A percentile compares a stretch with the other conserved stretches of the same genome.
These are phyloP conservation scores for Pyrocoelia pectoralis DNA, from an alignment of 2,888 invertebrate species.

Conservation along the genomic window DNA sequence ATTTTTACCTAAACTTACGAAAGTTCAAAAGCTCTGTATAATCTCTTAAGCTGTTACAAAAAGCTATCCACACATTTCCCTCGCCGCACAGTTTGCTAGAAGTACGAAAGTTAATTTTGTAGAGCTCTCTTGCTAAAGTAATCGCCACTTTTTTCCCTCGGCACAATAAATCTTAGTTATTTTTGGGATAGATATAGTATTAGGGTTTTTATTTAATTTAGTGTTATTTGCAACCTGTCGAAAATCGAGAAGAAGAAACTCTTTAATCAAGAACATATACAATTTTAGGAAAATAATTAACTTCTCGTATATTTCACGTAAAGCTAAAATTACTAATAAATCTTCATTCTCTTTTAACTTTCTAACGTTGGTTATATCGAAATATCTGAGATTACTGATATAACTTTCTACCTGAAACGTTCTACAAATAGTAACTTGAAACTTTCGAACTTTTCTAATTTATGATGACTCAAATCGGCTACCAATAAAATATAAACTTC, in stretches of 20 bases:
- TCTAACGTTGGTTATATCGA: constrained; percentile 23
- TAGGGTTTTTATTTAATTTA: constrained; percentile 34
- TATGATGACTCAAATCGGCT: constrained; percentile 28
- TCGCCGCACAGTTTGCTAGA: constrained; percentile 37
- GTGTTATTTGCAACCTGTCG: constrained; percentile 27
- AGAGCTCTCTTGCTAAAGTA: constrained; percentile 37
- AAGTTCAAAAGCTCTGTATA: constrained; percentile 38
- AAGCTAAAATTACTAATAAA: constrained; percentile 22
- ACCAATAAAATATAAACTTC: constrained; percentile 20
- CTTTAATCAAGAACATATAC: neutral
- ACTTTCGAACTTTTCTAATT: constrained; percentile 31
- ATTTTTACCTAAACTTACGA: constrained; percentile 31
- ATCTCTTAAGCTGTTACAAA: constrained; percentile 38
- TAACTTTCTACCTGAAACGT: constrained; percentile 27
- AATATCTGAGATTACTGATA: constrained; percentile 28
- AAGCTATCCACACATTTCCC: constrained; percentile 38
- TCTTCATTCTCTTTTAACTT: constrained; percentile 25
- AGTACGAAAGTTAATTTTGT: constrained; percentile 38
- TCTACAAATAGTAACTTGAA: constrained; percentile 30
- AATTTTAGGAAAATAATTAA: neutral
- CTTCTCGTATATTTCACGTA: constrained; percentile 2
- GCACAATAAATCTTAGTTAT: constrained; percentile 37
- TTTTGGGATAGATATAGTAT: constrained; percentile 33
- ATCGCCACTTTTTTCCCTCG: constrained; percentile 38
- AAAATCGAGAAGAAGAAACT: neutral